Conservation (phyloP, 2,797 vertebrate genomes). For the Epinephelus coioides region DNA sequence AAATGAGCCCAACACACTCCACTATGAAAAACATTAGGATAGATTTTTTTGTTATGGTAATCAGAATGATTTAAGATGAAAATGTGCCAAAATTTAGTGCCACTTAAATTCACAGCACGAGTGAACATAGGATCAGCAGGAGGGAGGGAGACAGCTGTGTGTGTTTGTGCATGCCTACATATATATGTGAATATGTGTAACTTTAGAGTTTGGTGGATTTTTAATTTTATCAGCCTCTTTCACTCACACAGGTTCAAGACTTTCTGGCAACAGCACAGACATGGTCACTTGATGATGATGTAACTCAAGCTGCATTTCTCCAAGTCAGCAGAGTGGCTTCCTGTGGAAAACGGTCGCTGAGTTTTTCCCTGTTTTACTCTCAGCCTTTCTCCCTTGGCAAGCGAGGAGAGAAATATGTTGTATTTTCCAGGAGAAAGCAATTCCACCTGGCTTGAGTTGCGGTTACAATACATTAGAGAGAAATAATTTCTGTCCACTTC, state of each 20-base stretch:
- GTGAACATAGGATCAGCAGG: constrained; percentile 26
- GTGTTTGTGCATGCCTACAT: background rate
- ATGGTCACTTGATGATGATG: constrained; percentile 59
- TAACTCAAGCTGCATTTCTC: constrained; percentile 63
- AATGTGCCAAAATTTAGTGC: constrained; percentile 3
- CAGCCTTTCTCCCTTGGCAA: constrained; percentile 23
- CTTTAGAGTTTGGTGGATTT: constrained; percentile 1
- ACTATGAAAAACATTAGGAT: constrained; percentile 12
- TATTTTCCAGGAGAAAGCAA: constrained; percentile 46
- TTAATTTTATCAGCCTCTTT: background rate
- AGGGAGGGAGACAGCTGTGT: background rate
- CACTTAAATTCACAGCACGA: constrained; percentile 23
- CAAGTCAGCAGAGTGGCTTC: constrained; percentile 64
- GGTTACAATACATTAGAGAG: constrained; percentile 59
- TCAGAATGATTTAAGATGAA: constrained; percentile 28
- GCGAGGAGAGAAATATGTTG: constrained; percentile 29
- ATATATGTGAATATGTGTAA: constrained; percentile 6
- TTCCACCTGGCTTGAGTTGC: constrained; percentile 60
- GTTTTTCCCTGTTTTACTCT: constrained; percentile 37
- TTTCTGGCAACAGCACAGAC: constrained; percentile 26
- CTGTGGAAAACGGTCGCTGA: constrained; percentile 55
- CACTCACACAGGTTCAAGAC: constrained; percentile 19
- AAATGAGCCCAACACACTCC: background rate
- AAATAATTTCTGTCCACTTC: constrained; percentile 58
- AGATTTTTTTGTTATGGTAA: constrained; percentile 13